Evolutionary conservation across 2,113 vertebrate species (phyloP).

Genomic region (Marmota monax): DNA sequence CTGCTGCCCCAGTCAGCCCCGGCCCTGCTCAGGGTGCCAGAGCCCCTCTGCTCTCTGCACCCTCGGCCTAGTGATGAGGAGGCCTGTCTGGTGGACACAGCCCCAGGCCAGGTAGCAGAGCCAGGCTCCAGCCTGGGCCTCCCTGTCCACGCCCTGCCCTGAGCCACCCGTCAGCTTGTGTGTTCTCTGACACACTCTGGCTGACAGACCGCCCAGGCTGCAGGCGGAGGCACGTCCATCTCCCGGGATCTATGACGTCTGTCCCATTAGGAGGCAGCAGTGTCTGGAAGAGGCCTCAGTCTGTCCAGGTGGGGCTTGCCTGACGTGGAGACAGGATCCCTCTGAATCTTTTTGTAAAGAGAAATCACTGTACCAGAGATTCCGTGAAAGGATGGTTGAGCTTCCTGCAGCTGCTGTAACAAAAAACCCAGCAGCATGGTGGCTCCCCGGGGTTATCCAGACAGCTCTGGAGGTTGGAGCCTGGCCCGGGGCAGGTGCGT

Average conservation of each 20-base stretch:
- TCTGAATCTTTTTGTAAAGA: neutral
- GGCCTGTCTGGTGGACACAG: neutral
- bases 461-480: neutral
- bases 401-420: neutral
- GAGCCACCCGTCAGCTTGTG: neutral
- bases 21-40: neutral
- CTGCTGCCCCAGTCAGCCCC: neutral
- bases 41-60: neutral
- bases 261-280: too few species aligned
- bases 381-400: neutral
- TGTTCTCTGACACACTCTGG: neutral
- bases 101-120: too few species aligned
- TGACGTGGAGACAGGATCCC: neutral
- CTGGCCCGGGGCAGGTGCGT: fast-evolving
- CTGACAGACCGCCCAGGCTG: neutral
- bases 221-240: neutral
- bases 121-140: neutral
- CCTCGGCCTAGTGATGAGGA: neutral
- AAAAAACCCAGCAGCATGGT: neutral
- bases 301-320: too few species aligned
- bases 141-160: too few species aligned
- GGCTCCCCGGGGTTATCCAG: too few species aligned
- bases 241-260: neutral
- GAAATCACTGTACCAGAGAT: neutral
- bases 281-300: neutral